phyloP scores from a whole-genome alignment of 2,888 invertebrate genomes.

The Chrysotoxum bicinctum region DNA sequence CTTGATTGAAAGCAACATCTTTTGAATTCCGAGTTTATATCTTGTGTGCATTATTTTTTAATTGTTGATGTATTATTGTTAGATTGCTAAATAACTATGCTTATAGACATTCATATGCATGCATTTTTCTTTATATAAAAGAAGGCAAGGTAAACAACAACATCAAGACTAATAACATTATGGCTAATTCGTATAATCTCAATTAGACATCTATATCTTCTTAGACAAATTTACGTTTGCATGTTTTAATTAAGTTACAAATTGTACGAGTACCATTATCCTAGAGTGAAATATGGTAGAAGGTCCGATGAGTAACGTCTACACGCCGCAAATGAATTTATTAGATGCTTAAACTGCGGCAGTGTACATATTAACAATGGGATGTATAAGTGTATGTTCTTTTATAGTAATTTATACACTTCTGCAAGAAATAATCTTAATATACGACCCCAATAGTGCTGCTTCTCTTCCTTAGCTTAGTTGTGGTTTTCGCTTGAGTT shows the following conservation, averaged over 20 bases:
- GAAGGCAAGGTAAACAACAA: too few relatives aligned
- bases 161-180: too few relatives aligned
- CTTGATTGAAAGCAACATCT: too few relatives aligned
- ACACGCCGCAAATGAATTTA: conserved; percentile 42
- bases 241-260: conserved; percentile 47
- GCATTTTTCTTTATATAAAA: too few relatives aligned
- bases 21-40: too few relatives aligned
- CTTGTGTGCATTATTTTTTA: too few relatives aligned
- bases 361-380: conserved; percentile 20
- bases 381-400: conserved; percentile 5
- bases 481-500: conserved; percentile 2
- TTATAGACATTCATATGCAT: too few relatives aligned
- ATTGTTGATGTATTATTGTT: too few relatives aligned
- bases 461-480: background rate
- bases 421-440: conserved; percentile 20
- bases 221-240: conserved; percentile 19
- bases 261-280: background rate
- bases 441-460: background rate
- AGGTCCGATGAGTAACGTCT: conserved; percentile 14
- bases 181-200: too few relatives aligned
- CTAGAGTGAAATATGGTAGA: background rate
- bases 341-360: conserved; percentile 34
- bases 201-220: background rate
- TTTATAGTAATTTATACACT: conserved; percentile 40
- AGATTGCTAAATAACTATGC: too few relatives aligned